Percentiles rank a stretch among this genome's conserved stretches.
phyloP scores from a whole-genome alignment of 2,797 vertebrate genomes.

The Limosa lapponica region DNA sequence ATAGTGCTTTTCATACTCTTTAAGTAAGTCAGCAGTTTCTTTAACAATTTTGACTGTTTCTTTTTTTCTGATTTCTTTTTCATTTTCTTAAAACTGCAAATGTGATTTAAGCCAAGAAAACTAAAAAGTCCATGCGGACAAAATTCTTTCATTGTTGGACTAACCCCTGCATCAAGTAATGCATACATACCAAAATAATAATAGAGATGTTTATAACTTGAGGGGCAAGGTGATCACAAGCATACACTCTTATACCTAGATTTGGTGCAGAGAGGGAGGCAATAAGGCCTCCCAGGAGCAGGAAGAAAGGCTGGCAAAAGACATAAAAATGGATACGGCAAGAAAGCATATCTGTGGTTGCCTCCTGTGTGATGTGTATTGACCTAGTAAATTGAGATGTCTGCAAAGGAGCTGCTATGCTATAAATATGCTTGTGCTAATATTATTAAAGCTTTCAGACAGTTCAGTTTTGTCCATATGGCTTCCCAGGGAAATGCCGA shows the following conservation, averaged over 20 bases:
- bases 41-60: not conserved
- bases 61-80: not conserved
- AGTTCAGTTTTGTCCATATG: not conserved
- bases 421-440: conserved; percentile 52
- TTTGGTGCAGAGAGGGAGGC: not conserved
- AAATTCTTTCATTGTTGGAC: not conserved
- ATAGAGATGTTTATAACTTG: not conserved
- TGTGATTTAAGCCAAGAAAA: not conserved
- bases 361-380: conserved; percentile 44
- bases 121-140: not conserved
- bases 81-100: not conserved
- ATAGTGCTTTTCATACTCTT: not conserved
- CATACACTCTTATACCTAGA: not conserved
- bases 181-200: not conserved
- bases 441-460: conserved; percentile 58
- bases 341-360: conserved; percentile 29
- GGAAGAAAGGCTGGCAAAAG: not conserved
- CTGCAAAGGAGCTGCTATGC: conserved; percentile 25
- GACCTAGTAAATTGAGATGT: conserved; percentile 63
- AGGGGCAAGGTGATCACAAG: not conserved
- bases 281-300: not conserved
- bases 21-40: not conserved
- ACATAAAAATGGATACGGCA: not conserved
- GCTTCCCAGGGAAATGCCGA: conserved; percentile 20
- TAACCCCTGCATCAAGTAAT: not conserved